Evolutionary conservation across 1,140 invertebrate species (phyloP).

Genomic region (Lethocerus indicus): DNA sequence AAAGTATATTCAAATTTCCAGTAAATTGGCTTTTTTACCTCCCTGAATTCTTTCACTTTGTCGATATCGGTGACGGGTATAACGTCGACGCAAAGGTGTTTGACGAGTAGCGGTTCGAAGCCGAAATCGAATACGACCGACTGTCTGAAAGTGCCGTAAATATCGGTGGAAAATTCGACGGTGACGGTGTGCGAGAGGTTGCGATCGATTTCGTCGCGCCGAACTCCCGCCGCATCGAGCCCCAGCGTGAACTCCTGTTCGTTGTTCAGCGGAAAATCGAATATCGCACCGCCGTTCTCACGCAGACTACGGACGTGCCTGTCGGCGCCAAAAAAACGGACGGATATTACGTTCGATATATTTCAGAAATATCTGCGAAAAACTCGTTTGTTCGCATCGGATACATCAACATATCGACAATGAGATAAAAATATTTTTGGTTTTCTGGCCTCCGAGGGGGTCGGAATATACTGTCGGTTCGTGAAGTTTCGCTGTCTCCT

Average conservation of each 20-base stretch:
- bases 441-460: too few species aligned
- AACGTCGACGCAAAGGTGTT: conserved; percentile 61
- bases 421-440: too few species aligned
- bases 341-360: too few species aligned
- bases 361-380: too few species aligned
- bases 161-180: conserved; percentile 49
- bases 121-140: conserved; percentile 65
- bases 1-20: too few species aligned
- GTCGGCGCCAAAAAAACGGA: conserved; percentile 1
- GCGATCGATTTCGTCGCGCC: conserved; percentile 22
- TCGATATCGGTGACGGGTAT: conserved; percentile 46
- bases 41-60: conserved; percentile 45
- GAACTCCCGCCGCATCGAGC: conserved; percentile 18
- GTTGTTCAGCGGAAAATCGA: conserved; percentile 19
- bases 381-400: too few species aligned
- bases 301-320: neutral
- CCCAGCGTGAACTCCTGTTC: conserved; percentile 38
- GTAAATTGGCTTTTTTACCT: too few species aligned
- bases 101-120: conserved; percentile 44
- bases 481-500: too few species aligned
- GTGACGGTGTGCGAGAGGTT: conserved; percentile 37
- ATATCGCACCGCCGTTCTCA: conserved; percentile 5
- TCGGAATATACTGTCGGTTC: too few species aligned
- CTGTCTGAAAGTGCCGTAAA: conserved; percentile 68
- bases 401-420: too few species aligned